Evolutionary conservation across 2,888 invertebrate species (phyloP).

Genomic region (Monochamus alternatus): DNA sequence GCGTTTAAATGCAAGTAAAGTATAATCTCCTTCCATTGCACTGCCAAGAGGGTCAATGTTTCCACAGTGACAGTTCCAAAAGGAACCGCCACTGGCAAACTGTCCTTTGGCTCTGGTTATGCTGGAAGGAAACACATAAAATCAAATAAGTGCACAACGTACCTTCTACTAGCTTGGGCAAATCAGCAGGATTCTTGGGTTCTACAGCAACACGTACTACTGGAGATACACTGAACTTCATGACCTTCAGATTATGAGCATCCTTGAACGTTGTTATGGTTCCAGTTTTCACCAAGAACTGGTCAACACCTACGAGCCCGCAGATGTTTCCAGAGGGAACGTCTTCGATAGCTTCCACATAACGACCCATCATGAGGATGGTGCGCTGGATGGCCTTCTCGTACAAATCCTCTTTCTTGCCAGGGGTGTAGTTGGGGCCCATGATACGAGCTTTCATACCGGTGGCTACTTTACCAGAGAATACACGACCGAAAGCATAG

Average conservation of each 20-base stretch:
- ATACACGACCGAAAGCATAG: conserved; percentile 99
- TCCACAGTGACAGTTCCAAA: conserved; percentile 43
- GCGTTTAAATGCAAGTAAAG: conserved; percentile 76
- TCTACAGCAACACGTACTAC: conserved; percentile 99
- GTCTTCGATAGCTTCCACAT: conserved; percentile 99
- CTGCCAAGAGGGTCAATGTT: conserved; percentile 75
- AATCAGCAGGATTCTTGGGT: conserved; percentile 98
- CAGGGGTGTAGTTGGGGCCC: conserved; percentile 98
- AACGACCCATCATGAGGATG: conserved; percentile 99
- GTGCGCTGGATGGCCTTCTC: conserved; percentile 99
- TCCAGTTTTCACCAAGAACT: conserved; percentile 99
- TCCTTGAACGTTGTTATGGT: conserved; percentile 99
- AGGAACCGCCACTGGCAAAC: conserved; percentile 49
- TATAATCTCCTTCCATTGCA: conserved; percentile 79
- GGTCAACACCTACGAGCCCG: conserved; percentile 99
- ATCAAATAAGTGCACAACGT: conserved; percentile 35
- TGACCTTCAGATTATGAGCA: conserved; percentile 99
- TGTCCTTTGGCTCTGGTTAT: conserved; percentile 63
- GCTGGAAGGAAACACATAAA: conserved; percentile 57
- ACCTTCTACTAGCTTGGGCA: conserved; percentile 98
- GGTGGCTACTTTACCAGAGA: conserved; percentile 92
- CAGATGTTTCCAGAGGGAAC: conserved; percentile 99
- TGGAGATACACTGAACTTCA: conserved; percentile 99
- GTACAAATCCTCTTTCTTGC: conserved; percentile 99
- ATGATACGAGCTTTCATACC: conserved; percentile 97